Evolutionary conservation across 2,797 vertebrate genomes (phyloP).

Genomic region (Pitangus sulphuratus): DNA sequence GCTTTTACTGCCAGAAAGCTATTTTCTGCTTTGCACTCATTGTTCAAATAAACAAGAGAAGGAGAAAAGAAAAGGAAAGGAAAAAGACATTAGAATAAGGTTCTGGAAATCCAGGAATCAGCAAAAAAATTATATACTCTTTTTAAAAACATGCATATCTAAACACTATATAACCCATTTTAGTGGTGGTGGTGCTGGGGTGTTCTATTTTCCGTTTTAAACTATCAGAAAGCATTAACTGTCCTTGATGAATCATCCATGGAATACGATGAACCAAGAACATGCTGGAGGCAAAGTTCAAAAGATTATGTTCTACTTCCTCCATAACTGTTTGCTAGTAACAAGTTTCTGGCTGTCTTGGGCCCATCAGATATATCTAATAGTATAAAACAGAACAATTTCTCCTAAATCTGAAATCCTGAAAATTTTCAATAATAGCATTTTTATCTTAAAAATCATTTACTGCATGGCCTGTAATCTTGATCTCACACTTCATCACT

Average conservation of each 20-base stretch:
- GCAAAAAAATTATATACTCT: rapidly evolving
- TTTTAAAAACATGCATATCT: neutral
- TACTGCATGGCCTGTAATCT: neutral
- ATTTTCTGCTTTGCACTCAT: slow-evolving; percentile 25
- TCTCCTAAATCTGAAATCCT: neutral
- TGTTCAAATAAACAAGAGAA: neutral
- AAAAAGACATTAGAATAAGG: neutral
- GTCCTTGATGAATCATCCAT: neutral
- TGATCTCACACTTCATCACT: neutral
- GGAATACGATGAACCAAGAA: neutral
- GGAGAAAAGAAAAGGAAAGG: neutral
- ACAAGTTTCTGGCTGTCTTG: neutral
- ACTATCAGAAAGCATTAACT: neutral
- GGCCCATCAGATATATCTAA: neutral
- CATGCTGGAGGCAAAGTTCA: neutral
- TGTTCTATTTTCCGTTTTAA: neutral
- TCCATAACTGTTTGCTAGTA: neutral
- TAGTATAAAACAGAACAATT: neutral
- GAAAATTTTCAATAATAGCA: neutral
- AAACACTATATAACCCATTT: neutral
- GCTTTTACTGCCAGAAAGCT: slow-evolving; percentile 1
- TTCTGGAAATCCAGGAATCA: neutral
- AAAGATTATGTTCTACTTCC: neutral
- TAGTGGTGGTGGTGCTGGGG: neutral
- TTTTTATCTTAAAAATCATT: neutral